Base-by-base conservation (phyloP, 1,140 invertebrate species). In the Drosophila subpulchrella region DNA sequence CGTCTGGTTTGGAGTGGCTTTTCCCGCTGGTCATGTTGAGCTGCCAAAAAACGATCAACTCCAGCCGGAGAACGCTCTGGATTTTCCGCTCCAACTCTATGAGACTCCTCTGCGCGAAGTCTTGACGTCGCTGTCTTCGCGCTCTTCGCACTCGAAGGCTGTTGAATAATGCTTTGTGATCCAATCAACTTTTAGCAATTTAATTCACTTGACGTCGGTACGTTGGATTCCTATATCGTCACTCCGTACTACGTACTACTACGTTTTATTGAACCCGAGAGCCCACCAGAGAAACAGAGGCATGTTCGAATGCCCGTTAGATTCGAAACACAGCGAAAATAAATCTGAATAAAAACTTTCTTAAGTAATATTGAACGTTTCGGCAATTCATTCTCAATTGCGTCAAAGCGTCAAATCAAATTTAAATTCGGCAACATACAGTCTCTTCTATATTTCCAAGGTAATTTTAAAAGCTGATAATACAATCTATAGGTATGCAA, bases 81-180 rank as follows among this genome's bases (percentile, higher is more conserved):
- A 41, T 15, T 39, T 46, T 15, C 15, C 32, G 61, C 51, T 36
- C 51, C 54, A 78, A 78, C 75, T 86, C 71, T 61, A 57, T 54
- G 60, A 58, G 51, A 74, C 71, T 86, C 75, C 58, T 60, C 20
- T 20, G 20, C 20, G 27, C 27, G 27, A 54, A 53, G 48, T 72
- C 83, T 61, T 63, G 78, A 78, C 71, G 75, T 76, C 75, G 75
- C 41, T 71, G 56, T 61, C 65, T 62, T 60, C 63, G 66, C 38
- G 67, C 67, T 44, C 65, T 42, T 62, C 44, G 34, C 59, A 42
- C 75, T 53, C 62, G 47, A 50, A 44, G 66, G 44, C 76, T 78
- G 84, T 90, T 89, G 84, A 88, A 90, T 89, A 89, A 89, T 82
- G 81, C 81, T 91, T 91, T 88, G 84, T 91, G 84, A 88, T 84